A percentile compares a stretch with the other conserved stretches of the same genome.
These are phyloP conservation scores for Popillia japonica DNA, from an alignment of 1,140 invertebrate genomes.

Conservation along the genomic window DNA sequence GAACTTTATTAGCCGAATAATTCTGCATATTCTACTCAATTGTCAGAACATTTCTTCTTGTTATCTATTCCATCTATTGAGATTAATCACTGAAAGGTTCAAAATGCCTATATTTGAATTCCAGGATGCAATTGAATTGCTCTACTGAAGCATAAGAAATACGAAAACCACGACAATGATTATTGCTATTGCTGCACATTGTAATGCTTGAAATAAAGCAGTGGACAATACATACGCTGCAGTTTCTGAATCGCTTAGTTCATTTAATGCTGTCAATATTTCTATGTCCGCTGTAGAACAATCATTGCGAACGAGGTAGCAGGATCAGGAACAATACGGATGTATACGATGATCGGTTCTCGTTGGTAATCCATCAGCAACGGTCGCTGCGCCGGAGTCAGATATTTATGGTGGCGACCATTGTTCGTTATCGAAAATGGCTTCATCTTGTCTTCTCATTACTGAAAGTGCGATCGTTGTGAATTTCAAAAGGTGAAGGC, in stretches of 20 bases:
- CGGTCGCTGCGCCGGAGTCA: not conserved
- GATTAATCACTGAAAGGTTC: too few species aligned
- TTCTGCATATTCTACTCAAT: too few species aligned
- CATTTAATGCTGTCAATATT: not conserved
- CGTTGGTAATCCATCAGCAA: not conserved
- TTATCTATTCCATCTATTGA: too few species aligned
- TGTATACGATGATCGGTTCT: not conserved
- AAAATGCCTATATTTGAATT: too few species aligned
- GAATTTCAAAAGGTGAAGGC: too few species aligned
- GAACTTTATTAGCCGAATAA: too few species aligned
- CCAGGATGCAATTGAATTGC: too few species aligned
- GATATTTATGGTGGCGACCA: conserved; percentile 3
- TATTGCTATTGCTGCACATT: not conserved
- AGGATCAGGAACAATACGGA: not conserved
- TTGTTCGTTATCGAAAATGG: not conserved
- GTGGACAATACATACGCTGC: not conserved
- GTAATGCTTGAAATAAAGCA: not conserved
- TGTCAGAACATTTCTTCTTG: too few species aligned
- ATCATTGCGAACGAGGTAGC: not conserved
- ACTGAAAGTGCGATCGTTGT: not conserved
- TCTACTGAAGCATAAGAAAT: not conserved
- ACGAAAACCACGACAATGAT: not conserved
- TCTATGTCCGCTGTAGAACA: not conserved
- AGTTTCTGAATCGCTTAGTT: not conserved
- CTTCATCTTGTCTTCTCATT: not conserved